A percentile compares a stretch with the other conserved stretches of the same genome.
These are phyloP conservation scores for Andricus grossulariae DNA, from an alignment of 1,140 invertebrate genomes.

Conservation along the genomic window DNA sequence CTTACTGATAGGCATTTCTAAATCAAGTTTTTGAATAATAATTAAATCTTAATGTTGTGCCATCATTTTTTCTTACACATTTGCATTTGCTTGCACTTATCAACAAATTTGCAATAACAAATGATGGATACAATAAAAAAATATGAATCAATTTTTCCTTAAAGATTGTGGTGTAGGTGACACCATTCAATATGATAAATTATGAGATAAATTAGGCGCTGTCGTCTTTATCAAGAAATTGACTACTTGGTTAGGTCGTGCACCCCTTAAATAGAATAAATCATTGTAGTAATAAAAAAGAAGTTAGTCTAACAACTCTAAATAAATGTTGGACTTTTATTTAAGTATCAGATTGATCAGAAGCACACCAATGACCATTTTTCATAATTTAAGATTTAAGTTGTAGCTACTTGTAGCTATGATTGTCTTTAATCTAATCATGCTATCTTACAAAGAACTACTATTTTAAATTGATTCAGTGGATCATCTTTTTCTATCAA, in stretches of 20 bases:
- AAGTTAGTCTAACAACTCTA: conserved; percentile 11
- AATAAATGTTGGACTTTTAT: conserved; percentile 12
- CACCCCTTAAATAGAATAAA: background rate
- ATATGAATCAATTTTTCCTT: background rate
- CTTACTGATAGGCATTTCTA: too few species aligned
- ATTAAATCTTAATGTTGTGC: too few species aligned
- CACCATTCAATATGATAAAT: background rate
- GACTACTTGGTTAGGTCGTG: background rate
- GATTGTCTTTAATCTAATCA: background rate
- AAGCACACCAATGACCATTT: conserved; percentile 12
- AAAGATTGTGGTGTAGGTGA: background rate
- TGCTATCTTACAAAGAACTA: background rate
- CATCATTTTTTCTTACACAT: too few species aligned
- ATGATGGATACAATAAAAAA: background rate
- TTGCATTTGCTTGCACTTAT: too few species aligned
- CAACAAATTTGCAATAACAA: too few species aligned
- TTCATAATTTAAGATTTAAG: conserved; percentile 3
- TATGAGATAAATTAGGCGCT: background rate
- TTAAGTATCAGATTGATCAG: conserved; percentile 18
- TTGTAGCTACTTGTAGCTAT: background rate
- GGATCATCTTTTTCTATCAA: too few species aligned
- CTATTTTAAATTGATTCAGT: background rate
- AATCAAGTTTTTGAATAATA: too few species aligned
- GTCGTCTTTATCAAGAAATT: conserved; percentile 11
- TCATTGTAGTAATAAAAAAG: conserved; percentile 24